These are phyloP conservation scores for Rhabdophis nuchalis DNA, from an alignment of 2,797 vertebrate genomes.

Conservation along the genomic window DNA sequence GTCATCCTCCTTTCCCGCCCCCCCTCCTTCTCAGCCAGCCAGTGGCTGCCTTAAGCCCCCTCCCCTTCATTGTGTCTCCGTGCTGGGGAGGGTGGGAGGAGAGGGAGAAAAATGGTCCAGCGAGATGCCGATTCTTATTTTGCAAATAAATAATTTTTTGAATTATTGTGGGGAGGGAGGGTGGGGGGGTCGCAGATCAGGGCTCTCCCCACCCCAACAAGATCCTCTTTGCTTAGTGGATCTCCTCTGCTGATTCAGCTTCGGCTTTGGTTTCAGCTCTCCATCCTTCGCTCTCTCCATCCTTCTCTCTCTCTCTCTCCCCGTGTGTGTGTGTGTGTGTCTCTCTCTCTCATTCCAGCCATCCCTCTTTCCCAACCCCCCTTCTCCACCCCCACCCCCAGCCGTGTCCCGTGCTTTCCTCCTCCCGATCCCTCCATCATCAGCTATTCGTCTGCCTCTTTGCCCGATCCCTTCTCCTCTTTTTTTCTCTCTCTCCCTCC, in stretches of 20 bases:
- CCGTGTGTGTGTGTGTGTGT: not conserved
- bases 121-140: not conserved
- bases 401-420: conserved; percentile 24
- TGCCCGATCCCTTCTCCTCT: too few relatives aligned
- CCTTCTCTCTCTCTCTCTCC: not conserved
- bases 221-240: not conserved
- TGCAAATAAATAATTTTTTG: too few relatives aligned
- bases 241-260: too few relatives aligned
- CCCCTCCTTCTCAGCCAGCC: not conserved
- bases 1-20: too few relatives aligned
- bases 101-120: not conserved
- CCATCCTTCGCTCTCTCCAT: not conserved
- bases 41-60: not conserved
- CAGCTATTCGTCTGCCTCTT: not conserved
- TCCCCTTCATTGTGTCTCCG: not conserved
- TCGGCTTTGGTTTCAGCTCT: not conserved
- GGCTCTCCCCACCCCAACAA: not conserved
- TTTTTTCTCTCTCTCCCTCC: fast-evolving
- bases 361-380: conserved; percentile 3
- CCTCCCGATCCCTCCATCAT: conserved; percentile 46
- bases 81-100: not conserved
- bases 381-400: not conserved
- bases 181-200: not conserved
- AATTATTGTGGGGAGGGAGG: too few relatives aligned
- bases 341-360: not conserved